Evolutionary conservation across 2,888 invertebrate species (phyloP), one percentile per base, ranked within the genome.

Genomic region (Mactromeris polynyma): DNA sequence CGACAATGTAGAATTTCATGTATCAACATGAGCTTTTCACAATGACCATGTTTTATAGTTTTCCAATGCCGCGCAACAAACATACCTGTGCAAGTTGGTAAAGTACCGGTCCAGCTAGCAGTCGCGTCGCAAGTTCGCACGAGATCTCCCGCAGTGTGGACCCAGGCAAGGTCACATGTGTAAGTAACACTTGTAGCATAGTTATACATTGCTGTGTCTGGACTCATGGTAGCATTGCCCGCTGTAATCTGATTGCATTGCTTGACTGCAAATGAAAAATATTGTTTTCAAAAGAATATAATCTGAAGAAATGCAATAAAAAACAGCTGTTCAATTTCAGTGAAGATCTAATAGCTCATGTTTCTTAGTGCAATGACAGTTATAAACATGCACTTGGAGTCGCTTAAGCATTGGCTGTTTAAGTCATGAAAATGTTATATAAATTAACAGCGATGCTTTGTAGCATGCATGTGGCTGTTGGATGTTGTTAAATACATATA

Each of bases 71-170:
- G 26, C n/a, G 58, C 58, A n/a, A 11, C 26, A 73, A n/a, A 33
- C 82, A 31, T 88, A 91, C 91, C 78, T 85, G 90, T 86, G 81
- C 92, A 92, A 14, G 84, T 73, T 31, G 92, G 92, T 11, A 82
- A 33, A 19, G 46, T 80, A 9, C 90, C 90, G 9, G 87, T 86
- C 90, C 90, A 92, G 9, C 11, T 64, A 2, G 79, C 86, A 26
- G 84, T 21, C 0, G 81, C 83, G 40, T 92, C 46, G 33, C 92
- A 92, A n/a, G 89, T 89, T 38, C 90, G 81, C 4, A n/a, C 36
- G 2, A 92, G 81, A 77, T 92, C 81, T 7, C 92, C 92, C 0
- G 78, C 73, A 21, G 90, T 89, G 40, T 88, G 89, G 26, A 51
- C 84, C 36, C 69, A 92, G 0, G 87, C 78, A 0, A 88, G 54